phyloP scores from a whole-genome alignment of 1,140 invertebrate species.

The Meloidogyne chitwoodi region DNA sequence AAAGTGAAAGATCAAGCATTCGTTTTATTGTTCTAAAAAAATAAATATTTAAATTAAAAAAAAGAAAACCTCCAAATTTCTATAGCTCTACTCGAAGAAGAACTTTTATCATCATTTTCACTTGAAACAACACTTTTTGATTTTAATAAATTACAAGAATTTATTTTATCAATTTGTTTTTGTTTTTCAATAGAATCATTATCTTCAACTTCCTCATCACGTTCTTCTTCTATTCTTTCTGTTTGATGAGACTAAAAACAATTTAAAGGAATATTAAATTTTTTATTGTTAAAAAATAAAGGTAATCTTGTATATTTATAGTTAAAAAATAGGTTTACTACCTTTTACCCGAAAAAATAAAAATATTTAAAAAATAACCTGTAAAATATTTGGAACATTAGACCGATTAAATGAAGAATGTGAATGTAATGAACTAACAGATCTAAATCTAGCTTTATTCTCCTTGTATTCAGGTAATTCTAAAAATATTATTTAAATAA shows the following conservation, averaged over 20 bases:
- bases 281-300: too few relatives aligned
- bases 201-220: slow-evolving; percentile 15
- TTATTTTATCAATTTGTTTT: background rate
- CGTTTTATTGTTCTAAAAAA: slow-evolving; percentile 66
- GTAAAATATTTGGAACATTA: background rate
- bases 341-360: too few relatives aligned
- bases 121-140: slow-evolving; percentile 4
- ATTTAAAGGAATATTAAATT: too few relatives aligned
- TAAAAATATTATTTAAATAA: background rate
- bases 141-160: background rate
- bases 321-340: too few relatives aligned
- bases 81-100: slow-evolving; percentile 27
- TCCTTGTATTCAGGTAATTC: slow-evolving; percentile 66
- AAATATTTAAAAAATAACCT: too few relatives aligned
- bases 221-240: slow-evolving; percentile 20
- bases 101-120: slow-evolving; percentile 8
- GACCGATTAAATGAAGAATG: slow-evolving; percentile 1
- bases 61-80: slow-evolving; percentile 41
- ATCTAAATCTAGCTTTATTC: slow-evolving; percentile 36
- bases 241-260: slow-evolving; percentile 16
- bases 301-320: too few relatives aligned
- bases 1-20: slow-evolving; percentile 78
- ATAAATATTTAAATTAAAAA: slow-evolving; percentile 37
- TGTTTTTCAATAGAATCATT: background rate
- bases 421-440: slow-evolving; percentile 37